A percentile compares a stretch with the other conserved stretches of the same genome.
These are phyloP conservation scores for Hypomecis atomaria DNA, from an alignment of 2,888 invertebrate species.

Conservation along the genomic window DNA sequence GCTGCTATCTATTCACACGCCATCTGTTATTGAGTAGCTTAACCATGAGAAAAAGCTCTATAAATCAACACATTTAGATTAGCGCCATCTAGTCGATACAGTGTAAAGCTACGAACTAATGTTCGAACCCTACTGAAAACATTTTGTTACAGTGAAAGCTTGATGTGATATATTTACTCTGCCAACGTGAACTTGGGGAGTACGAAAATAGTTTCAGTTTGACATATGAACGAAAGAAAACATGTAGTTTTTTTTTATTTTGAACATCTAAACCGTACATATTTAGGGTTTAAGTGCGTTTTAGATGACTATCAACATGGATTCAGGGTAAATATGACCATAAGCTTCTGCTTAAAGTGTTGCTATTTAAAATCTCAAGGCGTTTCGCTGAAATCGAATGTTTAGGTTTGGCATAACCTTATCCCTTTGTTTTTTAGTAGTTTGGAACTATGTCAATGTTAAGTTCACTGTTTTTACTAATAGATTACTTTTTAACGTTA, in stretches of 20 bases:
- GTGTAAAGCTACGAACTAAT: slow-evolving; percentile 15
- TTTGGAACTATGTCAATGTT: slow-evolving; percentile 25
- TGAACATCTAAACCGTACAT: slow-evolving; percentile 72
- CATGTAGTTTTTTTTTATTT: slow-evolving; percentile 81
- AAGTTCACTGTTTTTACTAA: slow-evolving; percentile 11
- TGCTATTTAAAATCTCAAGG: slow-evolving; percentile 49
- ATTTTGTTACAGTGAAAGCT: slow-evolving; percentile 19
- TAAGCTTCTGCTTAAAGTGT: slow-evolving; percentile 50
- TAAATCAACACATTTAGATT: background rate
- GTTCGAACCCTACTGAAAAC: slow-evolving; percentile 34
- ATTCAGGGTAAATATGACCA: slow-evolving; percentile 74
- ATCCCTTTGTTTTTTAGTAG: slow-evolving; percentile 41
- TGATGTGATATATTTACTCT: slow-evolving; percentile 64
- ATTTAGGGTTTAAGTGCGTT: slow-evolving; percentile 55
- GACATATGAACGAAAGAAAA: slow-evolving; percentile 79
- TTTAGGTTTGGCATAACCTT: slow-evolving; percentile 77
- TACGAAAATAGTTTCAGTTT: slow-evolving; percentile 81
- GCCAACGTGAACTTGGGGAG: slow-evolving; percentile 78
- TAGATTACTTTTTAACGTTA: background rate
- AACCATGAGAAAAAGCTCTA: background rate
- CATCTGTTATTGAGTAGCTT: slow-evolving; percentile 49
- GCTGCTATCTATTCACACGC: too few species aligned
- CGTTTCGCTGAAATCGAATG: slow-evolving; percentile 54
- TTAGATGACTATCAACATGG: slow-evolving; percentile 74
- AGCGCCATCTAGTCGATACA: slow-evolving; percentile 57